Conservation (phyloP, 2,797 vertebrate species). For the Danio aesculapii region DNA sequence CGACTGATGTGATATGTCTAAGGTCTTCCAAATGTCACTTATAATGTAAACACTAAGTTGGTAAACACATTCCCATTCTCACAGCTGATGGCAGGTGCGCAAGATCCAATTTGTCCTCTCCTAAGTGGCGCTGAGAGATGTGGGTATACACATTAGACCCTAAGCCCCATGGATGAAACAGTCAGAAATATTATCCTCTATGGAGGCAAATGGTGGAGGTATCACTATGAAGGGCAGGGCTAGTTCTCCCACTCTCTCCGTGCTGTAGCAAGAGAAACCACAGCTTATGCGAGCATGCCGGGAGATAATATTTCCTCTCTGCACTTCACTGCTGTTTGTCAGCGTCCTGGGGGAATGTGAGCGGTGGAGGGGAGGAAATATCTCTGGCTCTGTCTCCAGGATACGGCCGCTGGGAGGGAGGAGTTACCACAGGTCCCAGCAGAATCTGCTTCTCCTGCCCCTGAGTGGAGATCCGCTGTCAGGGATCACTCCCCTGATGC, state of each 20-base stretch:
- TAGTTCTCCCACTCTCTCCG: constrained; percentile 42
- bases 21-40: constrained; percentile 17
- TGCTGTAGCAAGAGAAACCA: constrained; percentile 51
- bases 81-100: constrained; percentile 13
- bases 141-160: constrained; percentile 47
- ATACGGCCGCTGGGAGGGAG: constrained; percentile 66
- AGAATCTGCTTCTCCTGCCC: constrained; percentile 63
- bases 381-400: constrained; percentile 73
- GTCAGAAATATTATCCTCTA: constrained; percentile 52
- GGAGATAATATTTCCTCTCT: constrained; percentile 68
- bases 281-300: constrained; percentile 42
- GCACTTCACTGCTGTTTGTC: constrained; percentile 64
- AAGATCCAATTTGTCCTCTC: constrained; percentile 29
- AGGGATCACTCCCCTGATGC: constrained; percentile 64
- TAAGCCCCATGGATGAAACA: constrained; percentile 34
- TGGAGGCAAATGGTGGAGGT: constrained; percentile 55
- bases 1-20: not conserved
- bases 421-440: constrained; percentile 67
- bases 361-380: constrained; percentile 36
- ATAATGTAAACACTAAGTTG: constrained; percentile 42
- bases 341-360: constrained; percentile 64
- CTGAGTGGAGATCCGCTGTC: constrained; percentile 68
- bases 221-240: constrained; percentile 52
- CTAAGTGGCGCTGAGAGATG: constrained; percentile 39
- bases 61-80: constrained; percentile 41